Percentiles rank a stretch among this genome's conserved stretches.
Conservation (phyloP, 2,797 vertebrate species). For the Poecilia picta region DNA sequence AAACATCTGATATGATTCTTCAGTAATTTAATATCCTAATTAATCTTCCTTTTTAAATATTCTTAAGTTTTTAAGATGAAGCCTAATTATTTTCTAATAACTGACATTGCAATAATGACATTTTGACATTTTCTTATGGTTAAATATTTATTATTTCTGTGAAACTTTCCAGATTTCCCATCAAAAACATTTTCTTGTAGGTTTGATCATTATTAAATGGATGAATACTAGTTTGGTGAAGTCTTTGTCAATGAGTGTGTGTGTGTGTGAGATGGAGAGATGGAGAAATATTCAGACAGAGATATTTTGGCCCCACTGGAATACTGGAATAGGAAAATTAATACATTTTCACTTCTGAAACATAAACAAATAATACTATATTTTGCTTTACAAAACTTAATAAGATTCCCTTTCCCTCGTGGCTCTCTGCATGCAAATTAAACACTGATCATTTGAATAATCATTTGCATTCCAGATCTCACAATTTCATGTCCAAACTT, state of each 20-base stretch:
- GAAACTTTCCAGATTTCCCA: conserved; percentile 18
- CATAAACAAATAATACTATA: conserved; percentile 78
- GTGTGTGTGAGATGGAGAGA: conserved; percentile 17
- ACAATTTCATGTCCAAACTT: conserved; percentile 72
- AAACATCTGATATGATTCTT: conserved; percentile 45
- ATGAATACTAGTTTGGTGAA: conserved; percentile 35
- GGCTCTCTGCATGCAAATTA: conserved; percentile 77
- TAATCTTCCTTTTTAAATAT: conserved; percentile 51
- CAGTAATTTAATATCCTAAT: conserved; percentile 46
- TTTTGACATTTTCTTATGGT: background rate
- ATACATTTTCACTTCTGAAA: conserved; percentile 63
- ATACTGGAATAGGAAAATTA: conserved; percentile 69
- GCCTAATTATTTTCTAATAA: background rate
- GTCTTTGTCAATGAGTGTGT: conserved; percentile 7
- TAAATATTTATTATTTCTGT: background rate
- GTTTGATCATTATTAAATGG: conserved; percentile 29
- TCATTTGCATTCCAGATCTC: conserved; percentile 82
- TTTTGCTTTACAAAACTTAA: conserved; percentile 72
- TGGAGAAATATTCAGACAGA: conserved; percentile 10
- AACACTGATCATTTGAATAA: conserved; percentile 81
- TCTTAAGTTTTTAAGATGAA: conserved; percentile 10
- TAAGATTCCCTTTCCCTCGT: conserved; percentile 57
- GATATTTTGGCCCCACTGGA: conserved; percentile 56
- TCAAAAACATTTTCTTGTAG: conserved; percentile 22
- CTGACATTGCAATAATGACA: background rate